Evolutionary conservation across 2,888 invertebrate genomes (phyloP).

Genomic region (Ptilodon capucinus): DNA sequence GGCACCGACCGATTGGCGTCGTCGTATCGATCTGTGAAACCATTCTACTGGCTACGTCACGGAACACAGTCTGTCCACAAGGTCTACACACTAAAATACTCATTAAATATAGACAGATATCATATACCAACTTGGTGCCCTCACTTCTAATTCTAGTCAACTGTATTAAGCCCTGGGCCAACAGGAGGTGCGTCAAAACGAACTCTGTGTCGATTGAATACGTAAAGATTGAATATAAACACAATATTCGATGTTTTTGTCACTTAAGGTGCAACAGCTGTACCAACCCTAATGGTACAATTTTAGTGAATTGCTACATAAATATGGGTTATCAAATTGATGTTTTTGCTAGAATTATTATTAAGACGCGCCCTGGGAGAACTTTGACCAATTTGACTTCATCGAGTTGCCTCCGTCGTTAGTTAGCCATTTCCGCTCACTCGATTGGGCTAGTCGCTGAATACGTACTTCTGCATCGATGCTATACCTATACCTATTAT

Average conservation of each 20-base stretch:
- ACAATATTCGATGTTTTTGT: too few relatives aligned
- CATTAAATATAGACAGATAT: constrained; percentile 16
- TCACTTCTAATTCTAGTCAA: too few relatives aligned
- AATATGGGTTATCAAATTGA: too few relatives aligned
- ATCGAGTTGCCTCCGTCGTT: constrained; percentile 48
- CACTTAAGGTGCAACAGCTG: too few relatives aligned
- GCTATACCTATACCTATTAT: constrained; percentile 28
- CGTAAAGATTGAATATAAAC: too few relatives aligned
- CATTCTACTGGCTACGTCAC: constrained; percentile 51
- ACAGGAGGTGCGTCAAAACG: too few relatives aligned
- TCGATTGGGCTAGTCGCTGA: constrained; percentile 47
- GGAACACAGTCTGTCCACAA: constrained; percentile 36
- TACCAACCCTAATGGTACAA: too few relatives aligned
- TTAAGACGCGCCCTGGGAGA: constrained; percentile 44
- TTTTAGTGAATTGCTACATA: too few relatives aligned
- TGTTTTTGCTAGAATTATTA: constrained; percentile 28
- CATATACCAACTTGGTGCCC: too few relatives aligned
- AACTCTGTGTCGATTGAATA: too few relatives aligned
- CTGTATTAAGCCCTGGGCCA: too few relatives aligned
- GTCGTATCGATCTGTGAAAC: constrained; percentile 65
- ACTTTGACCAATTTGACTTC: constrained; percentile 47
- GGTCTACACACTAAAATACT: constrained; percentile 38
- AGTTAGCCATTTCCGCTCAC: constrained; percentile 69
- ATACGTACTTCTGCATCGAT: constrained; percentile 44
- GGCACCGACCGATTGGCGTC: constrained; percentile 66